Percentiles rank a stretch among this genome's conserved stretches.
Conservation (phyloP, 1,140 invertebrate genomes). For the Aethina tumida region DNA sequence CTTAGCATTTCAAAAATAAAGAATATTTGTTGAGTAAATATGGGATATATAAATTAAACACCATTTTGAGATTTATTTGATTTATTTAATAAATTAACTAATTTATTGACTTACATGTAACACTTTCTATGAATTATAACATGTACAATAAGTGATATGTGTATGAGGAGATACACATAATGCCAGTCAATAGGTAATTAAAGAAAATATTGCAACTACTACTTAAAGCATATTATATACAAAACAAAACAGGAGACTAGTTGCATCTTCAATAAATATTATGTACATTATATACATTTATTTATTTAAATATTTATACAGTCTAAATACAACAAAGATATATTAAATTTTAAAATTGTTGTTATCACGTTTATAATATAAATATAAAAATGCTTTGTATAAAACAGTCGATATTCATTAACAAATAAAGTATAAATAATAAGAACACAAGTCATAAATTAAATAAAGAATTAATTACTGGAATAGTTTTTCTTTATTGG, state of each 20-base stretch:
- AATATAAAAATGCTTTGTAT: slow-evolving; percentile 15
- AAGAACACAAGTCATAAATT: not conserved
- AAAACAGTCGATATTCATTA: slow-evolving; percentile 16
- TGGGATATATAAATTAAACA: not conserved
- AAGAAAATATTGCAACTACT: slow-evolving; percentile 15
- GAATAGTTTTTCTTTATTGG: slow-evolving; percentile 22
- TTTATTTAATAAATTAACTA: slow-evolving; percentile 28
- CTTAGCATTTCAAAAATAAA: too few relatives aligned
- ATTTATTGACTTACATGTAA: slow-evolving; percentile 29
- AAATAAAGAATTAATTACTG: not conserved
- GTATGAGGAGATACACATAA: slow-evolving; percentile 15
- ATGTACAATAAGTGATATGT: slow-evolving; percentile 26
- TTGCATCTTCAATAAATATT: slow-evolving; percentile 23
- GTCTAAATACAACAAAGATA: slow-evolving; percentile 19
- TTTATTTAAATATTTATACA: slow-evolving; percentile 15
- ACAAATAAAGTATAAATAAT: slow-evolving; percentile 1
- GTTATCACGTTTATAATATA: slow-evolving; percentile 25
- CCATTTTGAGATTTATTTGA: slow-evolving; percentile 5
- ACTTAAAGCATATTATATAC: slow-evolving; percentile 14
- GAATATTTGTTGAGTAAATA: too few relatives aligned
- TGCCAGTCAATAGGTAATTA: slow-evolving; percentile 19
- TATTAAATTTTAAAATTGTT: slow-evolving; percentile 21
- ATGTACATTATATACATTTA: slow-evolving; percentile 24
- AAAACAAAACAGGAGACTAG: slow-evolving; percentile 20
- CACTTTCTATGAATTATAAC: slow-evolving; percentile 24